Conservation (phyloP, 2,113 vertebrate species). For the Cnemophilus loriae region DNA sequence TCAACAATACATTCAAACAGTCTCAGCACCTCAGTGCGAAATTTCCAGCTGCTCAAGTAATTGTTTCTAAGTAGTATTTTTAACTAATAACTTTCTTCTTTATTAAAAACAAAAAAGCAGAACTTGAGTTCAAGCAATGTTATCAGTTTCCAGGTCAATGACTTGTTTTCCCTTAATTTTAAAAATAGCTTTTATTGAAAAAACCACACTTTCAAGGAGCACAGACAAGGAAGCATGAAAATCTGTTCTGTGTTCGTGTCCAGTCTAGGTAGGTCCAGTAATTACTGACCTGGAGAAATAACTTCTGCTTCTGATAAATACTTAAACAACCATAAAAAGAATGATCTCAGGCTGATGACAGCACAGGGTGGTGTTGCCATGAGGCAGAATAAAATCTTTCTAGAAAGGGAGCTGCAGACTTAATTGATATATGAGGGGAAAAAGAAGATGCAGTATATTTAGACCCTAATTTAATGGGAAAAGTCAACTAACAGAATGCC, state of each 20-base stretch:
- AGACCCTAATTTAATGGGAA: not conserved
- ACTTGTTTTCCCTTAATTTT: not conserved
- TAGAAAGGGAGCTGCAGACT: not conserved
- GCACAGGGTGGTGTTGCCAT: not conserved
- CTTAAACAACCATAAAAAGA: not conserved
- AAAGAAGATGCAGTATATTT: not conserved
- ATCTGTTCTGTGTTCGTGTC: not conserved
- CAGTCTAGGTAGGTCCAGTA: not conserved
- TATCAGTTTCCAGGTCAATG: not conserved
- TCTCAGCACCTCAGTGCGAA: not conserved
- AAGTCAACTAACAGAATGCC: not conserved
- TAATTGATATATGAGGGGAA: not conserved
- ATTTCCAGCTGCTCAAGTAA: not conserved
- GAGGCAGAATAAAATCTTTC: not conserved
- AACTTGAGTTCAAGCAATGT: not conserved
- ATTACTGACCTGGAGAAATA: slow-evolving; percentile 13
- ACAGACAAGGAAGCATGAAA: not conserved
- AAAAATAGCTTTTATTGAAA: not conserved
- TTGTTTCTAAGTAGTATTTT: not conserved
- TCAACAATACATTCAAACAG: rapidly evolving
- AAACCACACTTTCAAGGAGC: not conserved
- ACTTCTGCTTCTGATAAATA: slow-evolving; percentile 28
- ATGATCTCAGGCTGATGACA: not conserved
- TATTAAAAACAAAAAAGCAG: not conserved
- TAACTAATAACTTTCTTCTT: not conserved